Conservation (phyloP, 2,113 vertebrate species). For the Manacus vitellinus region DNA sequence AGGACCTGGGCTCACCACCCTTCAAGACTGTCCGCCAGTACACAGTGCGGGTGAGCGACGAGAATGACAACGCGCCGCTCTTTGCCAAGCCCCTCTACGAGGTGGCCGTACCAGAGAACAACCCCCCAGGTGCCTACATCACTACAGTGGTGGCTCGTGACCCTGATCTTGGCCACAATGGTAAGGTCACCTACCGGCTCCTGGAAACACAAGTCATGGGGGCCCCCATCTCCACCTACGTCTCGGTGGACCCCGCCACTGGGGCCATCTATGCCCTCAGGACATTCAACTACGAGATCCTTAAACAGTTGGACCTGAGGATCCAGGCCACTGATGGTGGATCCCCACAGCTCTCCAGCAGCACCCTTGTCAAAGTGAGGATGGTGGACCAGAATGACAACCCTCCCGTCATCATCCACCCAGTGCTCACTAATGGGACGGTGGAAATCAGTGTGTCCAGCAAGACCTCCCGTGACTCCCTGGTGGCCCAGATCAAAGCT, state of each 20-base stretch:
- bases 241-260: slow-evolving; percentile 88
- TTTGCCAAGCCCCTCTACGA: slow-evolving; percentile 84
- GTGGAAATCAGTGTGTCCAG: slow-evolving; percentile 87
- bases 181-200: slow-evolving; percentile 87
- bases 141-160: slow-evolving; percentile 85
- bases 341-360: slow-evolving; percentile 89
- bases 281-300: slow-evolving; percentile 91
- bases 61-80: slow-evolving; percentile 90
- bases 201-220: slow-evolving; percentile 81
- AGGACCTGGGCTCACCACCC: slow-evolving; percentile 88
- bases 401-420: slow-evolving; percentile 84
- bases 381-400: slow-evolving; percentile 96
- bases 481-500: slow-evolving; percentile 88
- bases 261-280: slow-evolving; percentile 91
- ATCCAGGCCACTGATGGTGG: slow-evolving; percentile 91
- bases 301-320: slow-evolving; percentile 86
- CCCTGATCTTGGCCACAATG: slow-evolving; percentile 85
- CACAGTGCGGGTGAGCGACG: slow-evolving; percentile 85
- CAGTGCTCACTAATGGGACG: slow-evolving; percentile 84
- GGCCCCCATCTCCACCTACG: slow-evolving; percentile 87
- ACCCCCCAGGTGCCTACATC: slow-evolving; percentile 87
- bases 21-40: slow-evolving; percentile 84
- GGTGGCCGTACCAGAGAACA: slow-evolving; percentile 87
- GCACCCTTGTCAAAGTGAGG: slow-evolving; percentile 84
- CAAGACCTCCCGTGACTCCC: slow-evolving; percentile 83